Evolutionary conservation across 2,888 invertebrate genomes (phyloP).

Genomic region (Cynaeus angustus): DNA sequence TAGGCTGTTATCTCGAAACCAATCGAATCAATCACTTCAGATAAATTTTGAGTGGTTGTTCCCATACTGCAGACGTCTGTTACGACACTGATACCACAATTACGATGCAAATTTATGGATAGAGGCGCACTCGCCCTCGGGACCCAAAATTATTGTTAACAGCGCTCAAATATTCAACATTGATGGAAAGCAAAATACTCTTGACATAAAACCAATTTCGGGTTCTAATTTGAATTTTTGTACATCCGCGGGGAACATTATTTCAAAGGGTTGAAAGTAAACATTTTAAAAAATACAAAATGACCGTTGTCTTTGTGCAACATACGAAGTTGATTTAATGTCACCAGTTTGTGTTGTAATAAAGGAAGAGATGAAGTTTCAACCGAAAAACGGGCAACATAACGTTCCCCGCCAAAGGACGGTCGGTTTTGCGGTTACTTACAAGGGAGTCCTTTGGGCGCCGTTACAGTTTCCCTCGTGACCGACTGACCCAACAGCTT

Average conservation of each 20-base stretch:
- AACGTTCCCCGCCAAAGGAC: conserved; percentile 25
- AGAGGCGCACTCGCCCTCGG: background rate
- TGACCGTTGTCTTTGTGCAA: conserved; percentile 9
- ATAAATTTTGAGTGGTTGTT: conserved; percentile 35
- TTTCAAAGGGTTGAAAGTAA: no score
- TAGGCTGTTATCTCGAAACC: conserved; percentile 38
- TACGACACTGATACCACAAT: conserved; percentile 15
- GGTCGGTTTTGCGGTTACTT: conserved; percentile 40
- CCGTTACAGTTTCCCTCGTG: conserved; percentile 20
- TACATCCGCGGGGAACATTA: no score
- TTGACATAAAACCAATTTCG: conserved; percentile 8
- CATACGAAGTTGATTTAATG: conserved; percentile 21
- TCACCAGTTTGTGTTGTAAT: conserved; percentile 16
- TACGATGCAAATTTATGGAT: conserved; percentile 23
- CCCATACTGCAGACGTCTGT: conserved; percentile 22
- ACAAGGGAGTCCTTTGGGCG: conserved; percentile 37
- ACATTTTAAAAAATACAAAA: no score
- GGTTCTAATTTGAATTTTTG: background rate
- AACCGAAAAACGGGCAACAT: conserved; percentile 16
- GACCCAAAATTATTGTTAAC: conserved; percentile 16
- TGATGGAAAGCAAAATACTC: conserved; percentile 13
- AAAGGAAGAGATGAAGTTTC: conserved; percentile 26
- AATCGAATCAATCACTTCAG: conserved; percentile 44
- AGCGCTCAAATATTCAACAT: background rate
- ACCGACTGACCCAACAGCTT: conserved; percentile 19